A percentile compares a stretch with the other conserved stretches of the same genome.
Evolutionary conservation across 1,140 invertebrate species (phyloP).

Genomic region (Drosophila tropicalis): DNA sequence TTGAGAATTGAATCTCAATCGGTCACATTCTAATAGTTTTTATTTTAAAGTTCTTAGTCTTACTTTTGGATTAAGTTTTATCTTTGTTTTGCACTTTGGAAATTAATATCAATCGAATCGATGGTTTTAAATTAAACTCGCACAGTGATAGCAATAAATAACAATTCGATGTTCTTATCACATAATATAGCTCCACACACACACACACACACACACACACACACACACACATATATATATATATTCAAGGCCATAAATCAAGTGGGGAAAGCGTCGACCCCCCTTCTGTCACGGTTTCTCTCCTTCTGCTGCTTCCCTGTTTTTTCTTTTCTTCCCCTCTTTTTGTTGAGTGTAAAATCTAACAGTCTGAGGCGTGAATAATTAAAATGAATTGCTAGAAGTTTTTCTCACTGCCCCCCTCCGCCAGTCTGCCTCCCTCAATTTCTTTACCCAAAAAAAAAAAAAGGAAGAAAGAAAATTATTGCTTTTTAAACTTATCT

Average conservation of each 20-base stretch:
- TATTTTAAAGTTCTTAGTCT: neutral
- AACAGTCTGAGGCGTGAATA: conserved; percentile 69
- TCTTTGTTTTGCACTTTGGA: conserved; percentile 7
- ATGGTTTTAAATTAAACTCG: conserved; percentile 54
- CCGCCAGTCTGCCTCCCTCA: neutral
- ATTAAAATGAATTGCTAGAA: conserved; percentile 75
- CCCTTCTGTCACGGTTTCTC: neutral
- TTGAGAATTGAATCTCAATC: too few relatives aligned
- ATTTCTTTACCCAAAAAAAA: neutral
- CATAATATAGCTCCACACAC: conserved; percentile 50
- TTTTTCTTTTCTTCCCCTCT: conserved; percentile 34
- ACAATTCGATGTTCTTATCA: conserved; percentile 81
- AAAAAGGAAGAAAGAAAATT: conserved; percentile 36
- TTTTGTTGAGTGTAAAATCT: conserved; percentile 65
- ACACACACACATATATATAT: neutral
- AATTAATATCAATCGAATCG: conserved; percentile 57
- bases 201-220: conserved; percentile 3
- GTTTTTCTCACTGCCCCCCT: conserved; percentile 28
- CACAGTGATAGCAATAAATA: conserved; percentile 60
- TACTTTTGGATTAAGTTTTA: conserved; percentile 4
- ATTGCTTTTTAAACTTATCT: conserved; percentile 72
- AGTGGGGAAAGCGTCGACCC: conserved; percentile 52
- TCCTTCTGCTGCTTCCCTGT: neutral
- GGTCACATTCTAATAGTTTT: too few relatives aligned
- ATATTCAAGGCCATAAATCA: conserved; percentile 68